phyloP scores from a whole-genome alignment of 1,140 invertebrate genomes.

The Subanguina moxae region DNA sequence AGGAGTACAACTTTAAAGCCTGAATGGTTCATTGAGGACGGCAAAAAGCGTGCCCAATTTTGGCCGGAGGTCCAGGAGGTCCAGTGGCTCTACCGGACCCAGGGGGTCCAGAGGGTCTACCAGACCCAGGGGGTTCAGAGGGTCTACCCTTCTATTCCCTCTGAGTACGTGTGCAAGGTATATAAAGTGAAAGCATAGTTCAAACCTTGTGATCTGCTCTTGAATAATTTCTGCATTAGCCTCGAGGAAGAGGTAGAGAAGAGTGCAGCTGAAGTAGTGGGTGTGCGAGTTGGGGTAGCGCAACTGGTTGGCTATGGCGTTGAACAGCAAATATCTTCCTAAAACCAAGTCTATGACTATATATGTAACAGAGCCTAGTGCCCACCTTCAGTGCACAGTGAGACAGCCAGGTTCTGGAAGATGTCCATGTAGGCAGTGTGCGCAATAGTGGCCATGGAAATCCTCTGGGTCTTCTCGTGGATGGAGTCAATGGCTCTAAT shows the following conservation, averaged over 20 bases:
- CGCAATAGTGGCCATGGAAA: slow-evolving; percentile 85
- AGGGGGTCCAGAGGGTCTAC: too few species aligned
- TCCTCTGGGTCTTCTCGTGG: slow-evolving; percentile 70
- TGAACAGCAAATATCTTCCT: slow-evolving; percentile 87
- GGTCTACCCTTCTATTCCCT: too few species aligned
- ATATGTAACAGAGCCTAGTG: slow-evolving; percentile 16
- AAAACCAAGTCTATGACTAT: slow-evolving; percentile 28
- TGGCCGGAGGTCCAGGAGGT: too few species aligned
- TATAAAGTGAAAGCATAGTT: slow-evolving; percentile 15
- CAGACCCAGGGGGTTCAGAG: too few species aligned
- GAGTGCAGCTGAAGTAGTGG: slow-evolving; percentile 94
- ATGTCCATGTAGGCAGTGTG: slow-evolving; percentile 98
- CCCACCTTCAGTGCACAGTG: slow-evolving; percentile 87
- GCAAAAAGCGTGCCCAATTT: too few species aligned
- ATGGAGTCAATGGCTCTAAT: slow-evolving; percentile 78
- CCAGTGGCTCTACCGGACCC: too few species aligned
- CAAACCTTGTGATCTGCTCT: slow-evolving; percentile 67
- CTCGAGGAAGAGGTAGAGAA: slow-evolving; percentile 94
- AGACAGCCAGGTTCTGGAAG: slow-evolving; percentile 95
- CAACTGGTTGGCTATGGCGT: slow-evolving; percentile 95
- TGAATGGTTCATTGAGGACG: too few species aligned
- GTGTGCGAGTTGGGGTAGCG: slow-evolving; percentile 98
- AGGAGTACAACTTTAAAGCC: background rate
- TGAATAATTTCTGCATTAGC: slow-evolving; percentile 94
- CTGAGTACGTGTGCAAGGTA: background rate